phyloP scores from a whole-genome alignment of 2,888 invertebrate genomes.

The Drosophila tanythrix region DNA sequence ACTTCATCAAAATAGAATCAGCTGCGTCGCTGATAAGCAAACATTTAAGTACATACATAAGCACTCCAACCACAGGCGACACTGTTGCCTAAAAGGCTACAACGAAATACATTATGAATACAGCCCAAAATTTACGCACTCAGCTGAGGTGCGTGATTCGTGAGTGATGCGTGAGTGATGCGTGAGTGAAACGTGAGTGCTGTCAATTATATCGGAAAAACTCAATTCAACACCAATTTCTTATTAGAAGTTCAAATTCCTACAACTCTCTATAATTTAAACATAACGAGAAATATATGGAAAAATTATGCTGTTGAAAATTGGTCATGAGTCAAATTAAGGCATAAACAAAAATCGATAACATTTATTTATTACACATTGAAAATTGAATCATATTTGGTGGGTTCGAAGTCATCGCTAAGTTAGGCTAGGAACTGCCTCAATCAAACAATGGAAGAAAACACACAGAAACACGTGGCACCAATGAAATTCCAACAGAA shows the following conservation, averaged over 20 bases:
- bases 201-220: neutral
- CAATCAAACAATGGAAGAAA: slow-evolving; percentile 10
- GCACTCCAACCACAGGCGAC: slow-evolving; percentile 31
- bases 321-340: neutral
- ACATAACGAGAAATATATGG: fast-evolving
- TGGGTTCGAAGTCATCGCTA: slow-evolving; percentile 23
- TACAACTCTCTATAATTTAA: neutral
- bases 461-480: slow-evolving; percentile 45
- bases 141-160: slow-evolving; percentile 12
- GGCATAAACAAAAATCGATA: neutral
- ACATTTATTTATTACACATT: slow-evolving; percentile 1
- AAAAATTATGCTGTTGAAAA: neutral
- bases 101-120: slow-evolving; percentile 52
- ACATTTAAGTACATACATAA: slow-evolving; percentile 49
- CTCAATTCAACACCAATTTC: neutral
- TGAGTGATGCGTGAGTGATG: neutral
- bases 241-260: neutral
- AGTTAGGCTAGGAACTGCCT: neutral
- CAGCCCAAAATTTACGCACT: slow-evolving; percentile 2
- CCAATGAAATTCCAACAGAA: slow-evolving; percentile 44
- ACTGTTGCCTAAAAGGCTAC: slow-evolving; percentile 61
- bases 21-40: slow-evolving; percentile 75
- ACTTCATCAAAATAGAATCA: slow-evolving; percentile 82
- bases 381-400: neutral
- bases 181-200: neutral